Percentiles rank a stretch among this genome's conserved stretches.
These are phyloP conservation scores for Peromyscus maniculatus DNA, from an alignment of 2,113 vertebrate genomes.

Conservation along the genomic window DNA sequence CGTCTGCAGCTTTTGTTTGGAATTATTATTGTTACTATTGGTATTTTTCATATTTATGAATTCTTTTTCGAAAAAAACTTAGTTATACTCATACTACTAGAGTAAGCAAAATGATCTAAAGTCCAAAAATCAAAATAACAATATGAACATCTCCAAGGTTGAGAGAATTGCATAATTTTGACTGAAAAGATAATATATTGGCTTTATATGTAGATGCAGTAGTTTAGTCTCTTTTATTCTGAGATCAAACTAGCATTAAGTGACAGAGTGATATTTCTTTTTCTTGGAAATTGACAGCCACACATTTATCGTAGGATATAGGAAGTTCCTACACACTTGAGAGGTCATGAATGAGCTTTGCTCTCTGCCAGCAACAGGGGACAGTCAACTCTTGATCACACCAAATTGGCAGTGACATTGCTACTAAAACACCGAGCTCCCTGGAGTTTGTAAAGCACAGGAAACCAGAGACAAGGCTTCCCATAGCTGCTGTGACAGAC, in stretches of 20 bases:
- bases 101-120: not conserved
- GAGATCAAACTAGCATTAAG: conserved; percentile 1
- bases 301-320: not conserved
- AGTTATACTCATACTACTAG: not conserved
- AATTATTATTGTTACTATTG: not conserved
- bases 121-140: not conserved
- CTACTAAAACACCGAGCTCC: not conserved
- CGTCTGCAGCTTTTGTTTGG: not conserved
- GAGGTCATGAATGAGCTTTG: not conserved
- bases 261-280: not conserved
- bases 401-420: not conserved
- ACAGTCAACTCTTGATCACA: conserved; percentile 10
- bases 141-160: not conserved
- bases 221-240: not conserved
- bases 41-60: not conserved
- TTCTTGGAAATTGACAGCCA: not conserved
- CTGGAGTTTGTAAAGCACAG: no score
- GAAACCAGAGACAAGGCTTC: not conserved
- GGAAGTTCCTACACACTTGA: not conserved
- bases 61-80: not conserved
- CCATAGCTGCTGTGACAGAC: not conserved
- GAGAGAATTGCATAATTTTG: not conserved
- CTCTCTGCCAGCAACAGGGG: not conserved
- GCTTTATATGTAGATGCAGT: not conserved
- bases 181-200: conserved; percentile 19